Conservation (phyloP, 2,113 vertebrate species). For the Pseudorasbora parva region DNA sequence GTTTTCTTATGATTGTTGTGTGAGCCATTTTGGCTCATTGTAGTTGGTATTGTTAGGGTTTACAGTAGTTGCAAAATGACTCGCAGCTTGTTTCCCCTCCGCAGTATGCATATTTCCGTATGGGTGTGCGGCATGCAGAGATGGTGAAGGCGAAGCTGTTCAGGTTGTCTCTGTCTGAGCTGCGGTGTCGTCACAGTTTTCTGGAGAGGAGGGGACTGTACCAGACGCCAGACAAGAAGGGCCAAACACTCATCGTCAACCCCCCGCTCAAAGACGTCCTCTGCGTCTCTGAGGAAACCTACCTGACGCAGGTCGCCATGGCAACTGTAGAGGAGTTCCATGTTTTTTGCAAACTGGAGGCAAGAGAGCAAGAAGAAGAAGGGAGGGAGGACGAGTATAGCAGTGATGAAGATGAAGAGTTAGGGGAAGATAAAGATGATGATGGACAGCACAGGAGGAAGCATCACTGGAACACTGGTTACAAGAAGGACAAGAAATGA, state of each 20-base stretch:
- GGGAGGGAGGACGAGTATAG: slow-evolving; percentile 42
- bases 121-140: slow-evolving; percentile 86
- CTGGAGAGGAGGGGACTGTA: slow-evolving; percentile 90
- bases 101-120: slow-evolving; percentile 94
- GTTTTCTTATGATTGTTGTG: not conserved
- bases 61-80: not conserved
- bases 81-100: not conserved
- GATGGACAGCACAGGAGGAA: not conserved
- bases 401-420: slow-evolving; percentile 34
- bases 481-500: slow-evolving; percentile 63
- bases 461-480: slow-evolving; percentile 55
- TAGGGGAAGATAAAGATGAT: slow-evolving; percentile 30
- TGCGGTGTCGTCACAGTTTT: slow-evolving; percentile 84
- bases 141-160: slow-evolving; percentile 82
- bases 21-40: not conserved
- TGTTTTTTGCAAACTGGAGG: slow-evolving; percentile 85
- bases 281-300: slow-evolving; percentile 71
- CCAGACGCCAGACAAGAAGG: slow-evolving; percentile 88
- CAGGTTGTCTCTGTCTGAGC: slow-evolving; percentile 74
- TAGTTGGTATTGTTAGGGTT: not conserved
- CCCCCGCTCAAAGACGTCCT: slow-evolving; percentile 83
- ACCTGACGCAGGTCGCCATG: slow-evolving; percentile 75
- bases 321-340: slow-evolving; percentile 83
- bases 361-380: slow-evolving; percentile 78
- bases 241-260: slow-evolving; percentile 82